Base-by-base conservation (phyloP, 2,888 invertebrate species). In the Linnaemya vulpina region DNA sequence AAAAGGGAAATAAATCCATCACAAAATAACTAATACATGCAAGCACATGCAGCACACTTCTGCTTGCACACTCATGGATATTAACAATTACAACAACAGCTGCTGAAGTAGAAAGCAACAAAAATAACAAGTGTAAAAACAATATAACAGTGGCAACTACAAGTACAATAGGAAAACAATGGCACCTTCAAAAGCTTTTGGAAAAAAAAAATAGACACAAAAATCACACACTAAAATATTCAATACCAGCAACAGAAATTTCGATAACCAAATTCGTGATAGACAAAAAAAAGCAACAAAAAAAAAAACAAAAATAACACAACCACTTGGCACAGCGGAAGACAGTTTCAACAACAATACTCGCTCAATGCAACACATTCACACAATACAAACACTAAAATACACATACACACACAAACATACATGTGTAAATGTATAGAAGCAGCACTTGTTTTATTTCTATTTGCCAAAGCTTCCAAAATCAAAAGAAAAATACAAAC, bases 31-130 rank as follows among this genome's bases (percentile, higher is more conserved):
- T 70, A 62, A 78, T 55, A 67, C 67, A 71, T 17, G 17, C 38
- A 70, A 55, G 67, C 43, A 73, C 20, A 11, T 25, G 25, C 67
- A 30, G 25, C 67, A 30, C 46, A 38, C 62, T 58, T 46, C 75
- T 63, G 75, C 71, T 73, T 60, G 46, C 49, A 67, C n/a, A 74
- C 51, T 74, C 70, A 75, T 25, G 74, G 35, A 62, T 70, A 65
- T 60, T 38, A 62, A 65, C 49, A 77, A 40, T 49, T 49, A 43
- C 65, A 70, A 63, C 87, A 89, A 15, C 60, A 46, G 20, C 46
- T 83, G 73, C 78, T 30, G 17, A 46, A 67, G 22, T 58, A 53
- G 30, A 35, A 60, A 0, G 67, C 10, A 63, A 51, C 38, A 43
- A 20, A 38, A 13, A 22, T 25, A 65, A 46, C 46, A 46, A 79